phyloP scores from a whole-genome alignment of 2,888 invertebrate genomes.

The Apantesis nais region DNA sequence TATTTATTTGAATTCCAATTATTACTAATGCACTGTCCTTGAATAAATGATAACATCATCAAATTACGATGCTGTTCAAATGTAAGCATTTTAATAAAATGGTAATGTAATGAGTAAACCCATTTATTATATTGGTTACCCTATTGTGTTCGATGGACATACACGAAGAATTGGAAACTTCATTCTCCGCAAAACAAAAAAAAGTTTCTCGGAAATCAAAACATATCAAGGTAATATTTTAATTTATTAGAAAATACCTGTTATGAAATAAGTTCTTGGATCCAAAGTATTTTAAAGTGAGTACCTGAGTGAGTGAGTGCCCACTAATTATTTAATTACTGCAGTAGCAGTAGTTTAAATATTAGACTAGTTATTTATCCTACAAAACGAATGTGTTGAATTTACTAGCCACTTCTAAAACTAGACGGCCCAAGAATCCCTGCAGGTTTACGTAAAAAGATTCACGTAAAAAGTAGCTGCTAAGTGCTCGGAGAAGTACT shows the following conservation, averaged over 20 bases:
- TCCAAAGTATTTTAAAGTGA: background rate
- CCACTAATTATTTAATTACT: too few species aligned
- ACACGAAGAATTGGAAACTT: background rate
- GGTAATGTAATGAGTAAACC: slow-evolving; percentile 3
- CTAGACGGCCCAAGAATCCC: too few species aligned
- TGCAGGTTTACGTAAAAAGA: too few species aligned
- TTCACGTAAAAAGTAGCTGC: too few species aligned
- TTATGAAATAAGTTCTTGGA: background rate
- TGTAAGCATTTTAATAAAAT: slow-evolving; percentile 10
- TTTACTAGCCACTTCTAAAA: too few species aligned
- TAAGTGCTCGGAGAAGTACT: too few species aligned
- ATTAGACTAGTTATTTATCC: too few species aligned
- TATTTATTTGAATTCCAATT: slow-evolving; percentile 9
- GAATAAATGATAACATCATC: slow-evolving; percentile 19
- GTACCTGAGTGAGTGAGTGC: background rate
- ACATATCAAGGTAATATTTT: background rate
- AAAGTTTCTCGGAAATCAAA: background rate
- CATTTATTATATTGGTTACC: slow-evolving; percentile 4
- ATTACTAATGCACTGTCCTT: slow-evolving; percentile 12
- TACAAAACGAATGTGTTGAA: too few species aligned
- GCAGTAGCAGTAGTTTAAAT: too few species aligned
- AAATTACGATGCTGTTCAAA: slow-evolving; percentile 16
- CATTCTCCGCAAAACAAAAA: background rate
- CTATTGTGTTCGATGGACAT: slow-evolving; percentile 5
- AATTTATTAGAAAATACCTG: background rate